Evolutionary conservation across 2,113 vertebrate genomes (phyloP).

Genomic region (Oncorhynchus gorbuscha): DNA sequence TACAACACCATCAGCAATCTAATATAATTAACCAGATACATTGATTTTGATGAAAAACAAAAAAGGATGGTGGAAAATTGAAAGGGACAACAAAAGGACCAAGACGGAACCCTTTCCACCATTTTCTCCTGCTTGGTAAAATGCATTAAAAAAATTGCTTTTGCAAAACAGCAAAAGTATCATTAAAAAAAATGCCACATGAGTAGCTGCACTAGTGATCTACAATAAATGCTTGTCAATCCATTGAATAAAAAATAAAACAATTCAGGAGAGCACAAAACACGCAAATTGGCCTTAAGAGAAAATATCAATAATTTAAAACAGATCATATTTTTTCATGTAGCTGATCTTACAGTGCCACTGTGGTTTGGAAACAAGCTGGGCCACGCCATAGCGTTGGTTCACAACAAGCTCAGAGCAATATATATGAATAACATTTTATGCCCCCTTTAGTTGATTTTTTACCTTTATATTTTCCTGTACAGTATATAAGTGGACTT

Average conservation of each 20-base stretch:
- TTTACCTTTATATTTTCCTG: background rate
- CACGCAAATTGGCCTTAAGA: background rate
- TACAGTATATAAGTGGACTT: slow-evolving; percentile 29
- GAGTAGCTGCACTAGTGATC: slow-evolving; percentile 37
- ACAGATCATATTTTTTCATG: background rate
- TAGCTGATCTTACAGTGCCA: background rate
- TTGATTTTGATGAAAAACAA: slow-evolving; percentile 83
- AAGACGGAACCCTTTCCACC: slow-evolving; percentile 20
- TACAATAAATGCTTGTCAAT: slow-evolving; percentile 59
- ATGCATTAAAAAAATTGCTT: slow-evolving; percentile 28
- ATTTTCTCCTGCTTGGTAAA: slow-evolving; percentile 47
- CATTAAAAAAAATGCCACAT: slow-evolving; percentile 32
- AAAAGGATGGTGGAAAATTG: slow-evolving; percentile 46
- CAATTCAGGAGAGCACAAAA: background rate
- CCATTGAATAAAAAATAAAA: slow-evolving; percentile 7
- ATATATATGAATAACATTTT: background rate
- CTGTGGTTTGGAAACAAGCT: too few species aligned
- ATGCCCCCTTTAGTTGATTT: background rate
- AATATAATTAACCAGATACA: slow-evolving; percentile 84
- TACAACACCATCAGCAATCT: slow-evolving; percentile 90
- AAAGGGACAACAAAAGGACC: slow-evolving; percentile 45
- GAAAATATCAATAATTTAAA: background rate
- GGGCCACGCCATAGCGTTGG: background rate
- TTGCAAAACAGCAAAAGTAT: slow-evolving; percentile 1
- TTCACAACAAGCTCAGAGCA: background rate